Evolutionary conservation across 2,888 invertebrate genomes (phyloP).

Genomic region (Drosophila borealis): DNA sequence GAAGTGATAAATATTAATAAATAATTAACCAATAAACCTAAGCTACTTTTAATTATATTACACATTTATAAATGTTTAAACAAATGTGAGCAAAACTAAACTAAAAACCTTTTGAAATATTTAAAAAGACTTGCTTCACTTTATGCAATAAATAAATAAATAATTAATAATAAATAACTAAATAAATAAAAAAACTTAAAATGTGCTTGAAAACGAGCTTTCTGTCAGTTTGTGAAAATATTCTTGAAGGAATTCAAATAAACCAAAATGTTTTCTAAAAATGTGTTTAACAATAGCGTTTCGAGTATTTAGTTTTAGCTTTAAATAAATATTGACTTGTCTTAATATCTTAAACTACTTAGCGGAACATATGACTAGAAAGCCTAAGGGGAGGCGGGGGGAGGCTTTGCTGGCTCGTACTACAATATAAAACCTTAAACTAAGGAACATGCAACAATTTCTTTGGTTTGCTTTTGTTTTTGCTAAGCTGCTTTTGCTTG

Average conservation of each 20-base stretch:
- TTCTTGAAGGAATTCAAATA: no score
- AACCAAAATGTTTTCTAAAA: no score
- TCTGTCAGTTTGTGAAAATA: no score
- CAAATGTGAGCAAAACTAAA: no score
- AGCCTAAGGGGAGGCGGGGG: conserved; percentile 1
- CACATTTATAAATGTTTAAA: background rate
- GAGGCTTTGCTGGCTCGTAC: background rate
- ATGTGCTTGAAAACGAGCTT: no score
- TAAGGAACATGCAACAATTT: conserved; percentile 60
- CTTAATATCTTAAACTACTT: background rate
- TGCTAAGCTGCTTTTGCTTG: conserved; percentile 11
- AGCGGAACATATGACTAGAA: background rate
- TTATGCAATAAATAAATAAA: no score
- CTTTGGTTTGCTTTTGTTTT: conserved; percentile 12
- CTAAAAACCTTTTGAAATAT: no score
- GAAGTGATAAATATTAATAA: background rate
- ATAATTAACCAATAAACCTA: background rate
- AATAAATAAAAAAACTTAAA: no score
- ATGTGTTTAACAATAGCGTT: background rate
- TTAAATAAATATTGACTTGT: background rate
- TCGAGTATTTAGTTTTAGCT: background rate
- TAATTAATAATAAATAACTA: no score
- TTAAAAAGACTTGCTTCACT: no score
- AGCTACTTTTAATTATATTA: no score
- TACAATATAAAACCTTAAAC: conserved; percentile 10